phyloP scores from a whole-genome alignment of 2,888 invertebrate species.

The Bombyx huttoni region DNA sequence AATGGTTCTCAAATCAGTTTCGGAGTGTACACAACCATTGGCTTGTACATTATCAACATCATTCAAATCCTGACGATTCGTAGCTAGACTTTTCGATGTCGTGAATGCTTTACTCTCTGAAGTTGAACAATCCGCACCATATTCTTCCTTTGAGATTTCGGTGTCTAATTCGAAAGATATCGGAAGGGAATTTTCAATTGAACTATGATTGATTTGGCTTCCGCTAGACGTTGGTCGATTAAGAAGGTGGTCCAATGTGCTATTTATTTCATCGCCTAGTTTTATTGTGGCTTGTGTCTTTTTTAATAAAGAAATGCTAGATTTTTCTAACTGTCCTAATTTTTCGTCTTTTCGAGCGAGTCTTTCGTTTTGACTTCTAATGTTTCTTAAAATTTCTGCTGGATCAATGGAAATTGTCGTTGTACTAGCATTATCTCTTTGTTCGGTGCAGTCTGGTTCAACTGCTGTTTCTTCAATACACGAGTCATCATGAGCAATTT shows the following conservation, averaged over 20 bases:
- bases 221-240: slow-evolving; percentile 21
- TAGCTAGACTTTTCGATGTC: neutral
- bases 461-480: slow-evolving; percentile 23
- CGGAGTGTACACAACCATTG: neutral
- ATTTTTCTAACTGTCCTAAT: slow-evolving; percentile 26
- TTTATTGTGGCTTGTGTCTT: slow-evolving; percentile 20
- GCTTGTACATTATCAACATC: neutral
- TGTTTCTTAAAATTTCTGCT: slow-evolving; percentile 28
- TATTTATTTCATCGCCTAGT: slow-evolving; percentile 21
- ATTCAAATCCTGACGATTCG: neutral
- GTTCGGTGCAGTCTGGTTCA: slow-evolving; percentile 5
- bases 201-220: neutral
- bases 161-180: slow-evolving; percentile 1
- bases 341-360: slow-evolving; percentile 29
- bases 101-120: neutral
- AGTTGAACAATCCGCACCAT: neutral
- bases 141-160: neutral
- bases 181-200: slow-evolving; percentile 2
- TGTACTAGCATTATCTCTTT: neutral
- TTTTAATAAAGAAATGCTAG: slow-evolving; percentile 17
- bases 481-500: slow-evolving; percentile 38
- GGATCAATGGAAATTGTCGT: slow-evolving; percentile 15
- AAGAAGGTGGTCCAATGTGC: slow-evolving; percentile 23
- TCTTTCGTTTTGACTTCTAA: slow-evolving; percentile 23
- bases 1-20: slow-evolving; percentile 21